Percentiles rank a stretch among this genome's conserved stretches.
Evolutionary conservation across 1,140 invertebrate species (phyloP).

Genomic region (Drusus annulatus): DNA sequence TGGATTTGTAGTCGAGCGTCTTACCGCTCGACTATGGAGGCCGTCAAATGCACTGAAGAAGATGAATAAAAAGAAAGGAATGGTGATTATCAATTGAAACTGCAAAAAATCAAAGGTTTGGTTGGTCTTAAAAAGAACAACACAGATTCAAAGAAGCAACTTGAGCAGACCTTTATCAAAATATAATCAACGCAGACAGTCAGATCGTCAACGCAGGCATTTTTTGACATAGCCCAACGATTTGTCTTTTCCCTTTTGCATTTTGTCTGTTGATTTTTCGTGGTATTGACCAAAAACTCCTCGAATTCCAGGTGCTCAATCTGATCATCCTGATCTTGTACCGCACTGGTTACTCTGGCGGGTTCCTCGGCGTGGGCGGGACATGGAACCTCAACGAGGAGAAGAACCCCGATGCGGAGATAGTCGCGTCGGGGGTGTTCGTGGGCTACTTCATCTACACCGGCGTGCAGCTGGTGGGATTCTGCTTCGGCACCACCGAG

Average conservation of each 20-base stretch:
- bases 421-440: slow-evolving; percentile 87
- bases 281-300: not conserved
- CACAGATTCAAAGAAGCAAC: too few species aligned
- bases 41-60: too few species aligned
- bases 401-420: slow-evolving; percentile 88
- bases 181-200: too few species aligned
- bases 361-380: slow-evolving; percentile 87
- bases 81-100: too few species aligned
- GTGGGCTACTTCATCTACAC: slow-evolving; percentile 90
- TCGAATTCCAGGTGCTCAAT: slow-evolving; percentile 78
- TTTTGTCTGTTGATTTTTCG: not conserved
- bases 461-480: slow-evolving; percentile 78
- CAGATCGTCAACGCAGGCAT: too few species aligned
- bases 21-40: too few species aligned
- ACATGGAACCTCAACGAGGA: slow-evolving; percentile 92
- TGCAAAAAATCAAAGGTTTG: too few species aligned
- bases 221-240: too few species aligned
- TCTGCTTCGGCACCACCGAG: slow-evolving; percentile 81
- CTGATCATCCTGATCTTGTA: slow-evolving; percentile 86
- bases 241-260: not conserved
- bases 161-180: too few species aligned
- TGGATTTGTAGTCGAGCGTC: too few species aligned
- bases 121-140: too few species aligned
- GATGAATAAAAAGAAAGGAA: too few species aligned
- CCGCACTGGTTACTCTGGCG: slow-evolving; percentile 84